These are phyloP conservation scores for Girardinus metallicus DNA, from an alignment of 2,797 vertebrate genomes.

Conservation along the genomic window DNA sequence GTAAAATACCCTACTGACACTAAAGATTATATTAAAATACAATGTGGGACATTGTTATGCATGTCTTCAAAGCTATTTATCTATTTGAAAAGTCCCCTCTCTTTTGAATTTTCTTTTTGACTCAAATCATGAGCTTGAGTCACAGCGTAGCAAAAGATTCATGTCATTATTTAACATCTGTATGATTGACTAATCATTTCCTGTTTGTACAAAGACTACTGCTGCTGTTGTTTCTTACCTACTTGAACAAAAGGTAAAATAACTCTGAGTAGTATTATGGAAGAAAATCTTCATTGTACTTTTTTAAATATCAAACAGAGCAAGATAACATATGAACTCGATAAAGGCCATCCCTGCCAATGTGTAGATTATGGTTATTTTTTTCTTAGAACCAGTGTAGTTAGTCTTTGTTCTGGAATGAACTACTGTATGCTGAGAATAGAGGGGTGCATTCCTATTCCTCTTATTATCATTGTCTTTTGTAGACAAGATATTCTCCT, in stretches of 20 bases:
- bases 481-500: not conserved
- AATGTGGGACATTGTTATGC: not conserved
- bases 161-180: not conserved
- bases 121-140: not conserved
- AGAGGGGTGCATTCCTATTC: not conserved
- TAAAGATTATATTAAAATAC: not conserved
- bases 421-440: not conserved
- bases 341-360: not conserved
- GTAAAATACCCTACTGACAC: slow-evolving; percentile 17
- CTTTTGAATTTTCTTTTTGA: not conserved
- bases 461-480: not conserved
- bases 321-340: not conserved
- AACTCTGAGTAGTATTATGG: not conserved
- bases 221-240: not conserved
- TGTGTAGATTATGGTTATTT: not conserved
- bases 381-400: not conserved
- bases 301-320: not conserved
- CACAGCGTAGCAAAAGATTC: not conserved
- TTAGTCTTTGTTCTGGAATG: not conserved
- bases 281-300: not conserved
- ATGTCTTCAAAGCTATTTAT: not conserved
- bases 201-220: not conserved
- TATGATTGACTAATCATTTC: not conserved
- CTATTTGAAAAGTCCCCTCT: not conserved
- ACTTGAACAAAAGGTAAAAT: not conserved